These are phyloP conservation scores for Eudyptes chrysolophus DNA, from an alignment of 2,113 vertebrate species.

Conservation along the genomic window DNA sequence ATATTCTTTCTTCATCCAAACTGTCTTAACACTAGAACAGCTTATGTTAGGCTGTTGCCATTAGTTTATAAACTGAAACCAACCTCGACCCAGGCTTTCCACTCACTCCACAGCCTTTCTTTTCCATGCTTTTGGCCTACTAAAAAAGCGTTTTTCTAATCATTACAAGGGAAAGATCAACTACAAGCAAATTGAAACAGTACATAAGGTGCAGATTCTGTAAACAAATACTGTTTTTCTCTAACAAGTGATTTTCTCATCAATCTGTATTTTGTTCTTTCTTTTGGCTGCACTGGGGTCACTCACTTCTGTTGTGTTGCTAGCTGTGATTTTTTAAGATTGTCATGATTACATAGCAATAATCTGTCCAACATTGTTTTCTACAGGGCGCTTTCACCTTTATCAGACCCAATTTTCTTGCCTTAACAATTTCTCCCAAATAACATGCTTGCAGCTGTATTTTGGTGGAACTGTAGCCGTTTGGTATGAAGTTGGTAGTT, in stretches of 20 bases:
- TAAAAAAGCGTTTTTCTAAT: neutral
- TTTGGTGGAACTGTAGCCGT: neutral
- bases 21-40: neutral
- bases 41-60: neutral
- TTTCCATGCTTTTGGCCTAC: neutral
- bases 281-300: neutral
- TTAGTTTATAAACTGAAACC: neutral
- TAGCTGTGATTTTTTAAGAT: neutral
- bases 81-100: neutral
- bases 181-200: neutral
- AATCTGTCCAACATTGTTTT: neutral
- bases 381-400: neutral
- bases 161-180: neutral
- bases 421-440: neutral
- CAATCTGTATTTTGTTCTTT: neutral
- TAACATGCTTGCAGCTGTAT: neutral
- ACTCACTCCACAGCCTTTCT: neutral
- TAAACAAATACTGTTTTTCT: neutral
- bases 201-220: neutral
- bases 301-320: neutral
- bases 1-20: neutral
- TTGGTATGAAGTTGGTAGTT: neutral
- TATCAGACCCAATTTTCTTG: neutral
- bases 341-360: neutral
- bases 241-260: neutral